Evolutionary conservation across 1,140 invertebrate species (phyloP).

Genomic region (Meloidogyne floridensis): DNA sequence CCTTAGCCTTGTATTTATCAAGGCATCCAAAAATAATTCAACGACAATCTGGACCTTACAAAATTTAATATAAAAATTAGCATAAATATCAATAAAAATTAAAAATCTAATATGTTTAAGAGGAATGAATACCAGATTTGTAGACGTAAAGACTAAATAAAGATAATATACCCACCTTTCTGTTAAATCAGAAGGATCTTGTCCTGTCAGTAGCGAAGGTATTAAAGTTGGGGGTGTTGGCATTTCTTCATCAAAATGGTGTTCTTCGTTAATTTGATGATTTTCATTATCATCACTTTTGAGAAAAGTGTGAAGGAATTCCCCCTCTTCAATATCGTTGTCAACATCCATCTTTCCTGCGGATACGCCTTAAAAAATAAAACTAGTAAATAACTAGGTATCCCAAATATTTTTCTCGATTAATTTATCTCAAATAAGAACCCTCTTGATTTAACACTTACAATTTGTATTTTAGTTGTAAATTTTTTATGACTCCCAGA

Average conservation of each 20-base stretch:
- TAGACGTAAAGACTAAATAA: no score
- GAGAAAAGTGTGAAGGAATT: neutral
- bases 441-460: no score
- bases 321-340: neutral
- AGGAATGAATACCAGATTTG: no score
- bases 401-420: neutral
- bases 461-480: no score
- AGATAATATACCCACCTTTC: neutral
- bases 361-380: neutral
- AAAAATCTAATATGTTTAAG: no score
- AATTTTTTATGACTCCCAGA: no score
- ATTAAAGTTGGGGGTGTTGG: neutral
- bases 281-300: neutral
- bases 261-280: neutral
- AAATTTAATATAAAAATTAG: no score
- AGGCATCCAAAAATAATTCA: no score
- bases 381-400: neutral
- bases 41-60: no score
- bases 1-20: no score
- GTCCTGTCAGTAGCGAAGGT: neutral
- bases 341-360: neutral
- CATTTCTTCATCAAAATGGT: constrained; percentile 5
- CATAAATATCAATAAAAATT: no score
- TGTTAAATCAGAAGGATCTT: neutral
- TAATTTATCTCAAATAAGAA: no score